Evolutionary conservation across 2,113 vertebrate genomes (phyloP).

Genomic region (Forbesichthys papilliferus): DNA sequence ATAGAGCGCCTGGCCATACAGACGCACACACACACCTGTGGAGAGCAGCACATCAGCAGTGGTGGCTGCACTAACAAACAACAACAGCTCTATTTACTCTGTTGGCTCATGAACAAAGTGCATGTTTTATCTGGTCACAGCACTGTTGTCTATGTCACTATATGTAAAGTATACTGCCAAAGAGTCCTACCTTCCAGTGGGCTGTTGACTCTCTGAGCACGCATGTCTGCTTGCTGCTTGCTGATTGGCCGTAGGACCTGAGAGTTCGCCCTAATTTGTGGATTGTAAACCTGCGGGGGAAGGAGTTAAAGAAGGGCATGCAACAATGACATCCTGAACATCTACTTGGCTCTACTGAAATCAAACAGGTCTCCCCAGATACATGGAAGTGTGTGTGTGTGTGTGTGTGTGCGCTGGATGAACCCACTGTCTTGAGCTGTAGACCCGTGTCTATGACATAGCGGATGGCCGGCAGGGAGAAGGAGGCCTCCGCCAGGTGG

Average conservation of each 20-base stretch:
- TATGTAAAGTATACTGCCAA: no score
- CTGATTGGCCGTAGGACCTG: conserved; percentile 89
- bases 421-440: conserved; percentile 89
- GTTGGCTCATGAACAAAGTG: no score
- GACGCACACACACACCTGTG: conserved; percentile 86
- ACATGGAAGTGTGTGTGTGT: no score
- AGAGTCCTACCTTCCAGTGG: conserved; percentile 72
- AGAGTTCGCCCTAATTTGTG: conserved; percentile 89
- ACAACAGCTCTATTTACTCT: background rate
- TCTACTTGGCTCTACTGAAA: background rate
- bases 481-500: conserved; percentile 85
- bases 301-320: background rate
- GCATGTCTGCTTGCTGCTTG: conserved; percentile 86
- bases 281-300: conserved; percentile 86
- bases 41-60: background rate
- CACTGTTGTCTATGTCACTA: no score
- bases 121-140: no score
- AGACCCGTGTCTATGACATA: conserved; percentile 89
- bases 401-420: background rate
- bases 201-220: conserved; percentile 79
- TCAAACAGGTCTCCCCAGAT: background rate
- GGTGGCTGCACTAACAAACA: background rate
- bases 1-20: conserved; percentile 81
- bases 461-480: conserved; percentile 81
- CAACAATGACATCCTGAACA: background rate